Conservation (phyloP, 2,113 vertebrate genomes). For the Hepsetus odoe region DNA sequence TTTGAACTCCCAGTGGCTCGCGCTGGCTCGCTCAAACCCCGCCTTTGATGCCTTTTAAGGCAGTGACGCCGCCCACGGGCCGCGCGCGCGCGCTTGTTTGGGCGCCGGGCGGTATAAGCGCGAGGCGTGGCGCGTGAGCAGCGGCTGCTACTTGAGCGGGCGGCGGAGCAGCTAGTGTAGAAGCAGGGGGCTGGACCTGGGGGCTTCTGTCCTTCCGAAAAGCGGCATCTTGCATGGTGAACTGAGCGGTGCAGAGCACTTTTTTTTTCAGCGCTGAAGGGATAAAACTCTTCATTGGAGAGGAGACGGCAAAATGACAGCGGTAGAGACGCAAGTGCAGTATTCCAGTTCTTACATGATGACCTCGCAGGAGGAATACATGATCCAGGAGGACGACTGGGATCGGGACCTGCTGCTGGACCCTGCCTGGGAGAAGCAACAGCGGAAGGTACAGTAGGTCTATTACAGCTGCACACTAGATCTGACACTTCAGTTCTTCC, state of each 20-base stretch:
- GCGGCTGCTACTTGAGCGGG: slow-evolving; percentile 42
- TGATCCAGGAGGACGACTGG: slow-evolving; percentile 76
- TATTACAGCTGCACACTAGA: too few species aligned
- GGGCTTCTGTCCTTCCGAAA: slow-evolving; percentile 24
- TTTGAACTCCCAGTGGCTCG: neutral
- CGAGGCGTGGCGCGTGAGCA: slow-evolving; percentile 33
- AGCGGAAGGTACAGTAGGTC: slow-evolving; percentile 73
- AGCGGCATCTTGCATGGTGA: slow-evolving; percentile 43
- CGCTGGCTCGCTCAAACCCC: neutral
- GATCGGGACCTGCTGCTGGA: slow-evolving; percentile 66
- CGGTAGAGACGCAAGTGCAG: slow-evolving; percentile 61
- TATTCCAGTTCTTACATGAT: slow-evolving; percentile 63
- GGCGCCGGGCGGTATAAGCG: slow-evolving; percentile 53
- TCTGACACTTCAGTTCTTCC: too few species aligned
- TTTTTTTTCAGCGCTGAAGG: slow-evolving; percentile 31
- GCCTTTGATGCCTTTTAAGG: slow-evolving; percentile 48
- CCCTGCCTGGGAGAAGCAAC: slow-evolving; percentile 83
- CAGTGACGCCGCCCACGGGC: slow-evolving; percentile 28
- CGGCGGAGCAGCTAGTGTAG: slow-evolving; percentile 44
- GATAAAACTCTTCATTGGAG: slow-evolving; percentile 34
- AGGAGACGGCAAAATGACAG: slow-evolving; percentile 50
- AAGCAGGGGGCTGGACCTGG: slow-evolving; percentile 33
- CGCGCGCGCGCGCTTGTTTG: slow-evolving; percentile 59
- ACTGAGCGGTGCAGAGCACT: slow-evolving; percentile 7
- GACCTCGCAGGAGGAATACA: slow-evolving; percentile 68